A percentile compares a stretch with the other conserved stretches of the same genome.
phyloP scores from a whole-genome alignment of 2,888 invertebrate genomes.

The Muscina levida region DNA sequence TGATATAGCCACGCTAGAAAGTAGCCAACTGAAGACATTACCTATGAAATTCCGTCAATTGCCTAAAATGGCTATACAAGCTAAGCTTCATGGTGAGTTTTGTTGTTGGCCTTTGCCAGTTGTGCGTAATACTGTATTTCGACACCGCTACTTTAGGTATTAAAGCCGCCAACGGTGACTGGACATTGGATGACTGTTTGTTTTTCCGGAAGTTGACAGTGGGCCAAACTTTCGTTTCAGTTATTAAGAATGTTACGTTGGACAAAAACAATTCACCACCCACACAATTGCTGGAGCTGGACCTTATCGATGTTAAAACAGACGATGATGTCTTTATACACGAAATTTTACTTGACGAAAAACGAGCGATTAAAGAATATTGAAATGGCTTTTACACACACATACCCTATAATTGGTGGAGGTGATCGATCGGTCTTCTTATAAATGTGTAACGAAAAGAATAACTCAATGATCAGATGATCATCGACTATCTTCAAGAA shows the following conservation, averaged over 20 bases:
- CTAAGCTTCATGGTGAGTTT: slow-evolving; percentile 82
- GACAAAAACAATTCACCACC: slow-evolving; percentile 84
- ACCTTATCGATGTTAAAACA: slow-evolving; percentile 86
- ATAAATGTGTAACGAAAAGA: neutral
- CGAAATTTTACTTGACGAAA: slow-evolving; percentile 83
- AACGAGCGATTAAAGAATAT: slow-evolving; percentile 80
- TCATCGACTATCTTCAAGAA: neutral
- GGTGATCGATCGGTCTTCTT: no score
- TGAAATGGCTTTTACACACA: neutral
- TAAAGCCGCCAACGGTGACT: slow-evolving; percentile 80
- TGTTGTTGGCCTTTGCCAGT: slow-evolving; percentile 5
- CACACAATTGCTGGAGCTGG: slow-evolving; percentile 84
- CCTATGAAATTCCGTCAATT: slow-evolving; percentile 82
- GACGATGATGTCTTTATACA: slow-evolving; percentile 85
- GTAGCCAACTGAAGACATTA: slow-evolving; percentile 82
- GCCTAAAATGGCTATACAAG: slow-evolving; percentile 85
- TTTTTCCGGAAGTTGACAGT: slow-evolving; percentile 87
- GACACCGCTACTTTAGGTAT: slow-evolving; percentile 79
- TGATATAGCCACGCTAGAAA: slow-evolving; percentile 82
- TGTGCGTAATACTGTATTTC: neutral
- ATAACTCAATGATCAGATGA: neutral
- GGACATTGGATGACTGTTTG: slow-evolving; percentile 84
- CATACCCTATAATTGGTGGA: no score
- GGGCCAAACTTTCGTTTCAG: slow-evolving; percentile 85
- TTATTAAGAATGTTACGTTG: slow-evolving; percentile 83